Evolutionary conservation across 2,888 invertebrate genomes (phyloP), one percentile per base, ranked within the genome.

Genomic region (Tetranychus truncatus): DNA sequence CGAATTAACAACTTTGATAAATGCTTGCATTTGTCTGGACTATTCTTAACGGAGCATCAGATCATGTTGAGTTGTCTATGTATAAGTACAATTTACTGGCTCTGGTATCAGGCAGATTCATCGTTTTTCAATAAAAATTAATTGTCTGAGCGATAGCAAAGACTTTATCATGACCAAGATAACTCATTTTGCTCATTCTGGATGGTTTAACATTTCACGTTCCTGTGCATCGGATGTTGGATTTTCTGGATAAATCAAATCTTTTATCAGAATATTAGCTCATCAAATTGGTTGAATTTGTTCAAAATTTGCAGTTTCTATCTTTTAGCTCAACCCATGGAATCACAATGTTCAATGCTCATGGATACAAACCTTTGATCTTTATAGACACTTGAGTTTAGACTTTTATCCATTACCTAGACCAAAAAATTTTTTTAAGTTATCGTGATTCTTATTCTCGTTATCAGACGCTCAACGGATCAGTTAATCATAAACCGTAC

Each of bases 111-210:
- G 15, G 55, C 55, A 55, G 11, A 55, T 55, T 55, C 55, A 55
- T 55, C 55, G 55, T 55, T 55, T 55, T 55, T 55, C 55, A 55
- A 55, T 55, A 55, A 55, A 55, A 34, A 55, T 55, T 55, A 15
- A 55, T 55, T 15, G 55, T 55, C 55, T 15, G 11, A 55, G 55
- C 15, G 15, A 55, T 15, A 55, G 55, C 55, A 15, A 15, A 55
- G 55, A 55, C 55, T 55, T 55, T 55, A 55, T 55, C 55, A 55
- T 55, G 55, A 55, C 55, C 55, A 55, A 55, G 55, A 55, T 55
- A 55, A 55, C 55, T 55, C 15, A 9, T 9, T 55, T 55, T 55
- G 15, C 55, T 55, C 15, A 55, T 15, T 55, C 15, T 55, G 55
- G 55, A 55, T 55, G 55, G 55, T 15, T 55, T 55, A 55, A 55